A percentile compares a stretch with the other conserved stretches of the same genome.
These are phyloP conservation scores for Hirtodrosophila confusa DNA, from an alignment of 2,888 invertebrate species.

Conservation along the genomic window DNA sequence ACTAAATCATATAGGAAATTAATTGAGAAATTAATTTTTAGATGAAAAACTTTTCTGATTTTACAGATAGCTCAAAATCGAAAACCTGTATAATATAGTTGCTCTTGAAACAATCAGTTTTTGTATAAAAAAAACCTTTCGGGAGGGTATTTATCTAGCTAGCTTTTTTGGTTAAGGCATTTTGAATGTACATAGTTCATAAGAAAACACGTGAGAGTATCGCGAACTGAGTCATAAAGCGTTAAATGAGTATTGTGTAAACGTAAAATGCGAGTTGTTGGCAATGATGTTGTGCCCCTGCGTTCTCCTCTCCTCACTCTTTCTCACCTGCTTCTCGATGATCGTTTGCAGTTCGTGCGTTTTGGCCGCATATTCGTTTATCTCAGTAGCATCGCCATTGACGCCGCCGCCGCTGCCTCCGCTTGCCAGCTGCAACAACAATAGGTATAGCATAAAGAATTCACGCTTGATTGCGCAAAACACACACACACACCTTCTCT, in stretches of 20 bases:
- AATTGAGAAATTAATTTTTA: too few species aligned
- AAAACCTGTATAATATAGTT: too few species aligned
- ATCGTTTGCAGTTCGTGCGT: constrained; percentile 93
- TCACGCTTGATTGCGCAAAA: constrained; percentile 47
- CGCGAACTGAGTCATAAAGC: constrained; percentile 24
- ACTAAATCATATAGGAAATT: too few species aligned
- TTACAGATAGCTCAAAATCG: too few species aligned
- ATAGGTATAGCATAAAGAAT: constrained; percentile 30
- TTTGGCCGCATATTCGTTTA: constrained; percentile 85
- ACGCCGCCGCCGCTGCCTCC: constrained; percentile 50
- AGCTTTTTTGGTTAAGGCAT: too few species aligned
- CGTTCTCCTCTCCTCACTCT: not conserved
- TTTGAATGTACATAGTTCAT: not conserved
- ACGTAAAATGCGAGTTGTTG: constrained; percentile 16
- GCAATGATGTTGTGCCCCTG: constrained; percentile 12
- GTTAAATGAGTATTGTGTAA: constrained; percentile 2
- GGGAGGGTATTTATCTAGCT: too few species aligned
- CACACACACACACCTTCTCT: constrained; percentile 79
- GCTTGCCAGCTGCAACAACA: constrained; percentile 63
- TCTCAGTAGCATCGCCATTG: constrained; percentile 83
- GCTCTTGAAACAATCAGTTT: too few species aligned
- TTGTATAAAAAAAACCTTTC: too few species aligned
- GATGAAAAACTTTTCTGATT: too few species aligned
- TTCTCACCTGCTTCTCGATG: constrained; percentile 92
- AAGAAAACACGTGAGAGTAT: not conserved